Evolutionary conservation across 2,888 invertebrate species (phyloP).

Genomic region (Azorinus chamasolen): DNA sequence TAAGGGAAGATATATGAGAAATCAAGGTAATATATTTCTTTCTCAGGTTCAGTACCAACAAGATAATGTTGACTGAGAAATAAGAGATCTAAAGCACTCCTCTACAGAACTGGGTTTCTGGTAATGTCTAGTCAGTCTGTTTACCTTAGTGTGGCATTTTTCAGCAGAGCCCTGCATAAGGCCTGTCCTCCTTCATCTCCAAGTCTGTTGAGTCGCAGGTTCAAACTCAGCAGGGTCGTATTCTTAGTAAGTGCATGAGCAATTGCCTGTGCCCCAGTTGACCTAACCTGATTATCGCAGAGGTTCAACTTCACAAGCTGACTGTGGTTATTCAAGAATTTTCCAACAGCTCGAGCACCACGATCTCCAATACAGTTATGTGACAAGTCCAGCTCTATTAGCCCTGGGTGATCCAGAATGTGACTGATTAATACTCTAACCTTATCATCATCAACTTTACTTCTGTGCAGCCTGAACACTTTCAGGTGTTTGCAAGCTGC

Average conservation of each 20-base stretch:
- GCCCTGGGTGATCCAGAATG: constrained; percentile 85
- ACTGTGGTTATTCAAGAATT: constrained; percentile 86
- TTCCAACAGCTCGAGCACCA: constrained; percentile 86
- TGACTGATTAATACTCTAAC: constrained; percentile 85
- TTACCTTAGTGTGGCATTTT: constrained; percentile 81
- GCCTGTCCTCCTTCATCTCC: constrained; percentile 87
- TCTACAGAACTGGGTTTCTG: too few species aligned
- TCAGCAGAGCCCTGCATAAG: constrained; percentile 83
- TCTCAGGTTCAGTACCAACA: too few species aligned
- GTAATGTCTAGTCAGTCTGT: not conserved
- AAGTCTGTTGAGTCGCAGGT: constrained; percentile 84
- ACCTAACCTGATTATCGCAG: constrained; percentile 85
- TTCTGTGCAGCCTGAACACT: constrained; percentile 83
- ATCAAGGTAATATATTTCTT: too few species aligned
- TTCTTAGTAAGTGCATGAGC: constrained; percentile 86
- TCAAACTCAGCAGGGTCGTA: constrained; percentile 80
- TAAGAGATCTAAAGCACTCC: too few species aligned
- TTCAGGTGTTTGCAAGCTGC: constrained; percentile 83
- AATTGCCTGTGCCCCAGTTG: constrained; percentile 86
- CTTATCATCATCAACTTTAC: constrained; percentile 86
- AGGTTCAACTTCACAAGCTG: constrained; percentile 82
- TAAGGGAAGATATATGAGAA: too few species aligned
- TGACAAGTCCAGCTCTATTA: constrained; percentile 85
- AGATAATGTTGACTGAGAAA: too few species aligned
- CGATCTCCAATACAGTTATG: constrained; percentile 86